Base-by-base conservation (phyloP, 2,888 invertebrate genomes). In the Nysson spinosus region DNA sequence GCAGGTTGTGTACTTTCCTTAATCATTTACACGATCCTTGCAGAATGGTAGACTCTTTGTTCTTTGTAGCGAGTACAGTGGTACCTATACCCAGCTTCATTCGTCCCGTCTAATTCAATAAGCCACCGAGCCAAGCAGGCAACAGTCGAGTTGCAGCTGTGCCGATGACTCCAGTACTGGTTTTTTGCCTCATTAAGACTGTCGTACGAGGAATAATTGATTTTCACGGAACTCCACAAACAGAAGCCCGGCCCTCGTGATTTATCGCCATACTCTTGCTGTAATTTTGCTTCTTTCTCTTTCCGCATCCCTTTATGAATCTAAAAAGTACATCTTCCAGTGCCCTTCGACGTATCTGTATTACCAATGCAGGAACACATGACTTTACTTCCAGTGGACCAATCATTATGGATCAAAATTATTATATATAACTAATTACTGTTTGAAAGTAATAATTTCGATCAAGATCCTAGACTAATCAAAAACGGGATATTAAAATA, bases 181-280 rank as follows among this genome's bases (percentile, higher is more conserved):
- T 78, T 79, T 74, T n/a, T 78, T 75, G 72, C 72, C 74, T 78
- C 74, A 75, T 75, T 73, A 77, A 75, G 66, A 60, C 58, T 62
- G 67, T 66, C 68, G 64, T 69, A 70, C 75, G 72, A 77, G 71
- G 69, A 81, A 79, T 79, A 77, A 80, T 81, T 78, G 80, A 81
- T 80, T 80, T 81, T 77, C 77, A 79, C 67, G 72, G 81, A 81
- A 81, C 65, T 68, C 52, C 37, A 58, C 63, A 30, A 65, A 69
- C 61, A 66, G 60, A 60, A 60, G 58, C 65, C 60, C 46, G 61
- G 50, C 68, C 60, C 71, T 71, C 39, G 67, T 55, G 72, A 75
- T 75, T 70, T 75, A 69, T 66, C 64, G 67, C 47, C 60, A 40
- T 39, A 37, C 55, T 52, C 43, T 26, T 39, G 35, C 22, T 39